Percentiles rank a stretch among this genome's conserved stretches.
Conservation (phyloP, 2,113 vertebrate species). For the Pygoscelis adeliae region DNA sequence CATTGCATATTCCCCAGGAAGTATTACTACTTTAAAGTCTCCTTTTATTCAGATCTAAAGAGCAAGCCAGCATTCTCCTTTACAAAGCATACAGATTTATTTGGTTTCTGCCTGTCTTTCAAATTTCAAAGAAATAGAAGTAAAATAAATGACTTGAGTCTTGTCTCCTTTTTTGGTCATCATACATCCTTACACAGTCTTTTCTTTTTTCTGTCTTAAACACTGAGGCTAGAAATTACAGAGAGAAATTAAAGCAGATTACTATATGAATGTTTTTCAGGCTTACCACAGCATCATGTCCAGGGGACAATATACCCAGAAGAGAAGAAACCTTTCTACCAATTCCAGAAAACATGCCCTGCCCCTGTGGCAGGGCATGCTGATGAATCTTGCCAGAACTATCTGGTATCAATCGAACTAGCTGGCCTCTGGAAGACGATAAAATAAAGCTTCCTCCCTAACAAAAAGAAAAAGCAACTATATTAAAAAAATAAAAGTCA, state of each 20-base stretch:
- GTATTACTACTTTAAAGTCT: not conserved
- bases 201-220: not conserved
- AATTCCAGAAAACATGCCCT: conserved; percentile 93
- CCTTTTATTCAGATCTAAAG: not conserved
- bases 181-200: not conserved
- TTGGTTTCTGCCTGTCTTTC: not conserved
- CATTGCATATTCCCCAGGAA: not conserved
- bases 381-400: conserved; percentile 83
- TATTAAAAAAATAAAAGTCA: not conserved
- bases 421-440: conserved; percentile 81
- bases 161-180: not conserved
- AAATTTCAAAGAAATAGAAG: not conserved
- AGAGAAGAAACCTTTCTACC: conserved; percentile 92
- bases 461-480: not conserved
- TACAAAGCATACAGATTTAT: not conserved
- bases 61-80: not conserved
- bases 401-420: conserved; percentile 82
- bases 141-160: not conserved
- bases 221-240: not conserved
- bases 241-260: not conserved
- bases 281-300: conserved; percentile 84
- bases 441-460: conserved; percentile 90
- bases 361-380: conserved; percentile 84
- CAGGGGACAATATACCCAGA: conserved; percentile 90
- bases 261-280: not conserved